Evolutionary conservation across 2,113 vertebrate genomes (phyloP).

Genomic region (Microtus pennsylvanicus): DNA sequence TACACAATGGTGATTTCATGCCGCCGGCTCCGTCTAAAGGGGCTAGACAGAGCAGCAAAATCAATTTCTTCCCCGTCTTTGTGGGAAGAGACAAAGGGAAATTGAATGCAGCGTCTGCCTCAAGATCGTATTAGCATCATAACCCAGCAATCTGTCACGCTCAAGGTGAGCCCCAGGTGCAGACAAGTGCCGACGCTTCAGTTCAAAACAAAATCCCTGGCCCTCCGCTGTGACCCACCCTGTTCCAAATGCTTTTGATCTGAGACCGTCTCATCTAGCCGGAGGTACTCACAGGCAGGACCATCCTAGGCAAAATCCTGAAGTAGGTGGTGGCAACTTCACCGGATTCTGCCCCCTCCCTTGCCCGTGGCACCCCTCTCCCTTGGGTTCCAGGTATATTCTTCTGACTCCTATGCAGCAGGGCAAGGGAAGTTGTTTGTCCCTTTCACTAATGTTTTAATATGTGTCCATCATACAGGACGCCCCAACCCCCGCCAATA

Average conservation of each 20-base stretch:
- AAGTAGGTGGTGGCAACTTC: constrained; percentile 12
- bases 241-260: constrained; percentile 3
- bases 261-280: not conserved
- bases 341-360: not conserved
- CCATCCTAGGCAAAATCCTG: not conserved
- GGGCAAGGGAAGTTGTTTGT: not conserved
- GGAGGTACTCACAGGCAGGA: constrained; percentile 44
- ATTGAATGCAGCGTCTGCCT: constrained; percentile 62
- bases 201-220: not conserved
- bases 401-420: not conserved
- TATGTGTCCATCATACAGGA: not conserved
- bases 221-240: not conserved
- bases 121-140: constrained; percentile 56
- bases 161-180: not conserved
- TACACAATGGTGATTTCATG: constrained; percentile 75
- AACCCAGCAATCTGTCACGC: constrained; percentile 43
- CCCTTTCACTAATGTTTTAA: no score
- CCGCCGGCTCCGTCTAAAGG: constrained; percentile 33
- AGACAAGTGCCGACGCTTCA: not conserved
- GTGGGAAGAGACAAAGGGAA: constrained; percentile 66
- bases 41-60: constrained; percentile 64
- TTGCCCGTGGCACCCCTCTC: not conserved
- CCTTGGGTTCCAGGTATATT: not conserved
- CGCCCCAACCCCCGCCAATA: not conserved
- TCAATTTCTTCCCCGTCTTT: constrained; percentile 68